Evolutionary conservation across 2,113 vertebrate species (phyloP).

Genomic region (Alaudala cheleensis): DNA sequence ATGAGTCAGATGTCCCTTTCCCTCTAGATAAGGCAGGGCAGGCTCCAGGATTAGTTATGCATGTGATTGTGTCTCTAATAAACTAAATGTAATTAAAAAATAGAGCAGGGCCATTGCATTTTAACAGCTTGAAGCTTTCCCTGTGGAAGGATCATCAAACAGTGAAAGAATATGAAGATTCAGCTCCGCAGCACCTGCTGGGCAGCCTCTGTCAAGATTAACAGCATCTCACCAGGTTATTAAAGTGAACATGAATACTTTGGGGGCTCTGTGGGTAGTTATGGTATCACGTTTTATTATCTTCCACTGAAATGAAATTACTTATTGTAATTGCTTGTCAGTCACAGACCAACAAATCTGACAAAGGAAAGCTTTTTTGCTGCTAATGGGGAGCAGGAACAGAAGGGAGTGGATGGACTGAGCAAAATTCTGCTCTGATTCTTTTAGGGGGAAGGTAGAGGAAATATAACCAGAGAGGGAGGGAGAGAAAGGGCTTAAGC

Average conservation of each 20-base stretch:
- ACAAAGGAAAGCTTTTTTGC: conserved; percentile 59
- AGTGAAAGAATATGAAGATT: conserved; percentile 74
- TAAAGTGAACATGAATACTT: conserved; percentile 81
- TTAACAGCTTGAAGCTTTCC: conserved; percentile 76
- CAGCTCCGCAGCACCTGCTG: conserved; percentile 72
- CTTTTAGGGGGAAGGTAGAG: not conserved
- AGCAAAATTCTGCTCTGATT: conserved; percentile 16
- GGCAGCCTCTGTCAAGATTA: conserved; percentile 77
- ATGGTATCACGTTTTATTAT: conserved; percentile 81
- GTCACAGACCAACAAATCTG: conserved; percentile 77
- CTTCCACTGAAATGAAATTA: conserved; percentile 79
- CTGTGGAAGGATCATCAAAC: conserved; percentile 75
- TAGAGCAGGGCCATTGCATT: conserved; percentile 68
- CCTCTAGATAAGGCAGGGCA: not conserved
- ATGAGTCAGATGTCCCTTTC: conserved; percentile 17
- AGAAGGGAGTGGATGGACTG: conserved; percentile 20
- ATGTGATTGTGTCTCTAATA: conserved; percentile 73
- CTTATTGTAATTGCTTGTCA: conserved; percentile 85
- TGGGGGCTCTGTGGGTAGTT: conserved; percentile 78
- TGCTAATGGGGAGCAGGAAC: not conserved
- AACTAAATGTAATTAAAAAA: conserved; percentile 81
- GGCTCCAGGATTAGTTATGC: conserved; percentile 64
- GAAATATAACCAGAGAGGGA: not conserved
- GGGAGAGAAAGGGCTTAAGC: not conserved
- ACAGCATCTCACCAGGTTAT: conserved; percentile 76